A percentile compares a stretch with the other conserved stretches of the same genome.
These are phyloP conservation scores for Tortrix viridana DNA, from an alignment of 2,888 invertebrate genomes.

Conservation along the genomic window DNA sequence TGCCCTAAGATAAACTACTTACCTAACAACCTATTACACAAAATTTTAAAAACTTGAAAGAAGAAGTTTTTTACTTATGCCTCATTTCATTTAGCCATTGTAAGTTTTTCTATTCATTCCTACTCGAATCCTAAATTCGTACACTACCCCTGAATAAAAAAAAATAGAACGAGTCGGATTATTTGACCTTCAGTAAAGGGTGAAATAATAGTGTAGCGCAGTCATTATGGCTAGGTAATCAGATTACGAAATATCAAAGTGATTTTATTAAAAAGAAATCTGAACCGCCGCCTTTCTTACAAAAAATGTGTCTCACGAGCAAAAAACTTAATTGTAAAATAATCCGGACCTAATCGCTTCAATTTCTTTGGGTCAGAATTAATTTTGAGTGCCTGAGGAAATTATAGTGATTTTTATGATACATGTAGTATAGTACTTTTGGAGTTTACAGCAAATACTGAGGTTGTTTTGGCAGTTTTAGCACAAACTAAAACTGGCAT, in stretches of 20 bases:
- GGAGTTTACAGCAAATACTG: neutral
- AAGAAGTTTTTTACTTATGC: too few relatives aligned
- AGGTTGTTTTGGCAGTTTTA: too few relatives aligned
- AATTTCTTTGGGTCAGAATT: conserved; percentile 62
- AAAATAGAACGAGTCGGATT: conserved; percentile 10
- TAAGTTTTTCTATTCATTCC: neutral
- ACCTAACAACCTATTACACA: too few relatives aligned
- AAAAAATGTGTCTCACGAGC: conserved; percentile 59
- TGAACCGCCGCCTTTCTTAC: conserved; percentile 50
- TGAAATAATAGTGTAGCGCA: conserved; percentile 45
- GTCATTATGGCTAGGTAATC: conserved; percentile 51
- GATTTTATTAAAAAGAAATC: conserved; percentile 62
- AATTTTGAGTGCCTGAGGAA: conserved; percentile 48
- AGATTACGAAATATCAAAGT: conserved; percentile 52
- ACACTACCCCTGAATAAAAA: neutral
- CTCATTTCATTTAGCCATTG: too few relatives aligned
- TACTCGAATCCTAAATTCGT: neutral
- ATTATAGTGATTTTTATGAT: conserved; percentile 15
- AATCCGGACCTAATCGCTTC: conserved; percentile 75
- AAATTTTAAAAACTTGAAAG: too few relatives aligned
- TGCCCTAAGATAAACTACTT: too few relatives aligned
- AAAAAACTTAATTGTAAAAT: conserved; percentile 65
- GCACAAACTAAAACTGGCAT: too few relatives aligned
- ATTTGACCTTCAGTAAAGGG: conserved; percentile 38
- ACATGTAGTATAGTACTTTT: neutral